Conservation (phyloP, 2,797 vertebrate species). For the Carcharodon carcharias region DNA sequence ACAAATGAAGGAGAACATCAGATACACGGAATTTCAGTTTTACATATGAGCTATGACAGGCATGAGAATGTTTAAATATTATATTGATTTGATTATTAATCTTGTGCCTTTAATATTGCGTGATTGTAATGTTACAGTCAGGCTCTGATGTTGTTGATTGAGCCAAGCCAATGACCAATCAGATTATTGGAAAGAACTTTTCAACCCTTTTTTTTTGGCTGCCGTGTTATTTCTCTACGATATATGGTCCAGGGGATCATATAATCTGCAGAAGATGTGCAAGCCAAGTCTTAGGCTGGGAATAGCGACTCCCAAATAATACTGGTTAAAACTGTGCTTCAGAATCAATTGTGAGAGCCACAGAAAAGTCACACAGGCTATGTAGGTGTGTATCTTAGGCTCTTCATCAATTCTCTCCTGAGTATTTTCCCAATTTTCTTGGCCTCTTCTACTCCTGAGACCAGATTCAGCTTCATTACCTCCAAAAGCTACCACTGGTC, state of each 20-base stretch:
- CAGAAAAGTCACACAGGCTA: not conserved
- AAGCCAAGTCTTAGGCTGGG: not conserved
- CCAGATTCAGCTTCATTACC: too few species aligned
- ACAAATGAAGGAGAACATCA: slow-evolving; percentile 46
- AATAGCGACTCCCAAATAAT: not conserved
- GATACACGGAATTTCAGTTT: not conserved
- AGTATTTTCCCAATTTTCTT: not conserved
- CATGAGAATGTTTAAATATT: too few species aligned
- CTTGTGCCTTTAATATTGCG: not conserved
- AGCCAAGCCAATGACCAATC: not conserved
- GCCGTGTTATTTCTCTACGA: not conserved
- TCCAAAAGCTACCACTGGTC: not conserved
- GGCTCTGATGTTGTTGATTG: not conserved
- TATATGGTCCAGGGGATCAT: not conserved
- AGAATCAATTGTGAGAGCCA: not conserved
- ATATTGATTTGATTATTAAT: not conserved
- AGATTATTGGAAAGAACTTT: not conserved
- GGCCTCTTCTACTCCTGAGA: not conserved
- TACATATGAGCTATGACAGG: not conserved
- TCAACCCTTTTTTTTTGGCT: not conserved
- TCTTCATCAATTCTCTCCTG: not conserved
- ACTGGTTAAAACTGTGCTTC: not conserved
- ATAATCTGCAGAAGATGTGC: not conserved
- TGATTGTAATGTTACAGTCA: not conserved
- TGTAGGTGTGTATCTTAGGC: not conserved